Conservation (phyloP, 1,140 invertebrate genomes). For the Zaprionus taronus region DNA sequence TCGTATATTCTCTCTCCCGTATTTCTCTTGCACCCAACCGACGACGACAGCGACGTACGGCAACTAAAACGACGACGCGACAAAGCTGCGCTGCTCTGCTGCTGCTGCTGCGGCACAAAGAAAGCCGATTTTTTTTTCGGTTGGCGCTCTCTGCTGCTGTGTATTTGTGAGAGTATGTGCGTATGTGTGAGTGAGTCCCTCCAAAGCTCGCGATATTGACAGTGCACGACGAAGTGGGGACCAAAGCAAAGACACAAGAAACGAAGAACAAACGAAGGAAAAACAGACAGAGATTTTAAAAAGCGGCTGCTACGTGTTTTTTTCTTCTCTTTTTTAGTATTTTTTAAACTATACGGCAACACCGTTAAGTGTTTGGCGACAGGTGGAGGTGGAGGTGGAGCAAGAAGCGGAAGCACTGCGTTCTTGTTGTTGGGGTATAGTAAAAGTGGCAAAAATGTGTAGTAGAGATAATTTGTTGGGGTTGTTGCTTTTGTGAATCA, state of each 20-base stretch:
- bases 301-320: slow-evolving; percentile 39
- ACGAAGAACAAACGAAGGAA: slow-evolving; percentile 32
- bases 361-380: slow-evolving; percentile 49
- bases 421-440: slow-evolving; percentile 53
- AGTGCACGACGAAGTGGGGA: slow-evolving; percentile 47
- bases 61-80: slow-evolving; percentile 68
- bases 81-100: slow-evolving; percentile 33
- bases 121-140: slow-evolving; percentile 61
- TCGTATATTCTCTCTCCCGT: slow-evolving; percentile 59
- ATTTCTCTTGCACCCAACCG: slow-evolving; percentile 77
- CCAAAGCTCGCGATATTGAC: slow-evolving; percentile 44
- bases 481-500: slow-evolving; percentile 70
- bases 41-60: slow-evolving; percentile 80
- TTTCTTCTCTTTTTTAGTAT: slow-evolving; percentile 17
- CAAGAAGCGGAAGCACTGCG: slow-evolving; percentile 26
- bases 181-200: slow-evolving; percentile 44
- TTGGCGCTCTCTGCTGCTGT: slow-evolving; percentile 56
- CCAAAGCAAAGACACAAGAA: slow-evolving; percentile 52
- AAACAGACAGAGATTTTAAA: slow-evolving; percentile 27
- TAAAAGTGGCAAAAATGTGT: slow-evolving; percentile 67
- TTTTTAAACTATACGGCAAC: slow-evolving; percentile 45
- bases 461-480: slow-evolving; percentile 67
- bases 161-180: slow-evolving; percentile 29
- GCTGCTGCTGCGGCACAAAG: slow-evolving; percentile 60
- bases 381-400: slow-evolving; percentile 46